Evolutionary conservation across 2,797 vertebrate species (phyloP).

Genomic region (Gadopsis bispinosus): DNA sequence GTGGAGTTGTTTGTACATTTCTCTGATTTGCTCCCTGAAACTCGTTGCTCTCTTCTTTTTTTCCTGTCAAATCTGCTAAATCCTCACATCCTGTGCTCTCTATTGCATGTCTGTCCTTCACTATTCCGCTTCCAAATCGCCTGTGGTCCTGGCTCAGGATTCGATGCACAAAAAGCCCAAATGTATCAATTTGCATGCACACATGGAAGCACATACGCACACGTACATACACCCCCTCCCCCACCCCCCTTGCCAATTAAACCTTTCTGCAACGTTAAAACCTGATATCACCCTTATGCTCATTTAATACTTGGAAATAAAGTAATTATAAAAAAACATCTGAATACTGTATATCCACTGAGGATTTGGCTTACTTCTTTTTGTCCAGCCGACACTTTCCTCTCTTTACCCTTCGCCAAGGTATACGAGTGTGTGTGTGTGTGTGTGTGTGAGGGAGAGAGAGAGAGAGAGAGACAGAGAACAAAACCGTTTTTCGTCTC

Average conservation of each 20-base stretch:
- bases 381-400: slow-evolving; percentile 45
- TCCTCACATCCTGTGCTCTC: slow-evolving; percentile 27
- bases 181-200: slow-evolving; percentile 34
- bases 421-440: slow-evolving; percentile 12
- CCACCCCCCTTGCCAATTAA: slow-evolving; percentile 30
- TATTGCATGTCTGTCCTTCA: slow-evolving; percentile 40
- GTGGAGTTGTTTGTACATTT: slow-evolving; percentile 8
- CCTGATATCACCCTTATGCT: slow-evolving; percentile 45
- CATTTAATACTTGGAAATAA: slow-evolving; percentile 47
- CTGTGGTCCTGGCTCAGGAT: slow-evolving; percentile 30
- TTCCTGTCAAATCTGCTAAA: slow-evolving; percentile 26
- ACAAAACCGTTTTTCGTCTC: slow-evolving; percentile 57
- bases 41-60: neutral
- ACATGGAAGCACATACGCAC: slow-evolving; percentile 18
- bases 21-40: neutral
- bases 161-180: slow-evolving; percentile 19
- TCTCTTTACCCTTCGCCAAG: slow-evolving; percentile 54
- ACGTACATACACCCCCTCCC: slow-evolving; percentile 4
- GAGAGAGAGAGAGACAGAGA: neutral
- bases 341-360: slow-evolving; percentile 30
- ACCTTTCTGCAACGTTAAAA: slow-evolving; percentile 42
- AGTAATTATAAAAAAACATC: slow-evolving; percentile 34
- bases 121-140: slow-evolving; percentile 35
- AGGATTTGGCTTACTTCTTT: slow-evolving; percentile 40
- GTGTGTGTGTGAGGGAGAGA: neutral